phyloP scores from a whole-genome alignment of 1,140 invertebrate genomes.

The Cotesia typhae region DNA sequence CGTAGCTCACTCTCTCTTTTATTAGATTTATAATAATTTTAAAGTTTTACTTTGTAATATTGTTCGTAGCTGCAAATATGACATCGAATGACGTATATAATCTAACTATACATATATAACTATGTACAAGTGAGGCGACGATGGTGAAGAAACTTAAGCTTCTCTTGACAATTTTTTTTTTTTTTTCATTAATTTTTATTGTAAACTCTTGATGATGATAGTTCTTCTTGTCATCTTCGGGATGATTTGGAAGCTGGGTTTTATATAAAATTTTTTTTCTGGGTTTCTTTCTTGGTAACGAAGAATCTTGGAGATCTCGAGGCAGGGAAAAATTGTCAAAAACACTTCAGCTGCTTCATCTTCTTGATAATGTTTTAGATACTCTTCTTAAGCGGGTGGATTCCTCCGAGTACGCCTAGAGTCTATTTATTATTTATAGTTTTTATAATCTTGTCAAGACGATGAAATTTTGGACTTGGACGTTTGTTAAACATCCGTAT shows the following conservation, averaged over 20 bases:
- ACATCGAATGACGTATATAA: constrained; percentile 50
- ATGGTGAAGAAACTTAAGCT: constrained; percentile 42
- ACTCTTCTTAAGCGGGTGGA: not conserved
- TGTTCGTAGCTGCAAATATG: constrained; percentile 48
- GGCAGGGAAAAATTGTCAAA: constrained; percentile 4
- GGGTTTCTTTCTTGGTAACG: constrained; percentile 17
- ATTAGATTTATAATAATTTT: constrained; percentile 27
- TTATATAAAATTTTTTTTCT: constrained; percentile 8
- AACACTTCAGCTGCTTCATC: constrained; percentile 18
- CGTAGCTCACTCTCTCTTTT: constrained; percentile 14
- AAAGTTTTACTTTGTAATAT: constrained; percentile 38
- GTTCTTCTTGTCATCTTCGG: constrained; percentile 9
- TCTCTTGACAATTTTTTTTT: constrained; percentile 26
- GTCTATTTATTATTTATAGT: constrained; percentile 7
- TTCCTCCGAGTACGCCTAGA: not conserved
- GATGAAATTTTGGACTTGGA: constrained; percentile 11
- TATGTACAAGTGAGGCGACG: constrained; percentile 60
- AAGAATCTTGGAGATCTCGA: constrained; percentile 36
- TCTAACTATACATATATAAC: constrained; percentile 66
- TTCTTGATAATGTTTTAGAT: constrained; percentile 2
- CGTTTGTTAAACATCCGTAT: constrained; percentile 78
- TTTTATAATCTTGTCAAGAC: constrained; percentile 14
- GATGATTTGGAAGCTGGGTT: not conserved
- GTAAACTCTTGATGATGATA: not conserved
- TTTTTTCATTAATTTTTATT: too few relatives aligned